Evolutionary conservation across 1,140 invertebrate species (phyloP).

Genomic region (Magallana ariakensis): DNA sequence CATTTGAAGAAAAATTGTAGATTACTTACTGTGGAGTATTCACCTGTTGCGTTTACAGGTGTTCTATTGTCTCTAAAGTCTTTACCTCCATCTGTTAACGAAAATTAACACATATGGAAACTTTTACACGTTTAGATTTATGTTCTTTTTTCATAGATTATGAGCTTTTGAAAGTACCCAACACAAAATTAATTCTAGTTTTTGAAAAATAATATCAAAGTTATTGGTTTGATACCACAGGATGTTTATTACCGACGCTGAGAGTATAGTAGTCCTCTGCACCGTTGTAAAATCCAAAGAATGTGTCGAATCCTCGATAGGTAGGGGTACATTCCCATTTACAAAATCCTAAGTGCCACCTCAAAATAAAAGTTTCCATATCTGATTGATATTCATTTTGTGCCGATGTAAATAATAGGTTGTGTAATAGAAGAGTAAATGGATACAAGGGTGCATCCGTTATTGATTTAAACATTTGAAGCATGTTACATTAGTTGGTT

Average conservation of each 20-base stretch:
- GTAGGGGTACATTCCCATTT: slow-evolving; percentile 80
- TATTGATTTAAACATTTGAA: background rate
- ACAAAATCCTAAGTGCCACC: slow-evolving; percentile 82
- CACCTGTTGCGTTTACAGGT: background rate
- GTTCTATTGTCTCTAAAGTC: slow-evolving; percentile 49
- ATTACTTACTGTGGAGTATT: slow-evolving; percentile 48
- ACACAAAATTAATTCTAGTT: background rate
- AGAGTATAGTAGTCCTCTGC: slow-evolving; percentile 77
- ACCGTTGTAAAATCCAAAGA: slow-evolving; percentile 80
- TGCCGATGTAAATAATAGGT: too few relatives aligned
- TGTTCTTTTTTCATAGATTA: background rate
- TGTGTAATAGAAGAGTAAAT: background rate
- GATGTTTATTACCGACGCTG: slow-evolving; percentile 47
- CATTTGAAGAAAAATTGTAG: background rate
- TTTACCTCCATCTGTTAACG: slow-evolving; percentile 1
- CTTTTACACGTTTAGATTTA: background rate
- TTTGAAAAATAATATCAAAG: background rate
- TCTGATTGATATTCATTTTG: background rate
- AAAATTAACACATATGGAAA: background rate
- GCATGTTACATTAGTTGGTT: background rate
- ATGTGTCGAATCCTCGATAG: slow-evolving; percentile 81
- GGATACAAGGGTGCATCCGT: too few relatives aligned
- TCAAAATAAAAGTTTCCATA: slow-evolving; percentile 51
- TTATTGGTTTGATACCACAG: background rate
- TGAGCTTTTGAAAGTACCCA: background rate